Percentiles rank a stretch among this genome's conserved stretches.
Conservation (phyloP, 2,888 invertebrate species). For the Nebria brevicollis region DNA sequence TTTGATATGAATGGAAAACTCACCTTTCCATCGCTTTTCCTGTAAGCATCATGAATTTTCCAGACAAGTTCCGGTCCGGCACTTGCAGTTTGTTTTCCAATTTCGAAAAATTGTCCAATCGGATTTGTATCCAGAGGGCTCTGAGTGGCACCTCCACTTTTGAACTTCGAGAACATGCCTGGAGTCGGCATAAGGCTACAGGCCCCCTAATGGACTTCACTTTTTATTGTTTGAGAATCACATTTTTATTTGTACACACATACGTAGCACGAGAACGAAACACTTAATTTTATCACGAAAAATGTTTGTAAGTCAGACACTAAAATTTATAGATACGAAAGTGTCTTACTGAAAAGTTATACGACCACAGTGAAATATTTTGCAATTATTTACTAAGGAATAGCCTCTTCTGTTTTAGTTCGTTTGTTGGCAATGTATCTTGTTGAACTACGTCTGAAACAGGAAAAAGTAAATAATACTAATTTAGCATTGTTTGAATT, state of each 20-base stretch:
- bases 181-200: slow-evolving; percentile 58
- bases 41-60: slow-evolving; percentile 89
- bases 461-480: background rate
- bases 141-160: slow-evolving; percentile 66
- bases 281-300: too few species aligned
- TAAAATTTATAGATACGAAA: background rate
- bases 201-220: slow-evolving; percentile 14
- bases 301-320: background rate
- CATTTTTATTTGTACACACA: slow-evolving; percentile 5
- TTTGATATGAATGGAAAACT: slow-evolving; percentile 55
- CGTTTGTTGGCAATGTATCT: background rate
- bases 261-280: background rate
- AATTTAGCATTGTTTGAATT: background rate
- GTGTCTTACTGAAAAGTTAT: background rate
- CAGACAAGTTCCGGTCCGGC: slow-evolving; percentile 92
- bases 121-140: slow-evolving; percentile 79
- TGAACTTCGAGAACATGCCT: slow-evolving; percentile 81
- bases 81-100: slow-evolving; percentile 81
- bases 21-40: slow-evolving; percentile 91
- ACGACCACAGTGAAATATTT: background rate
- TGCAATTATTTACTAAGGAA: background rate
- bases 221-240: slow-evolving; percentile 1
- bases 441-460: background rate
- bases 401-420: background rate
- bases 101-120: slow-evolving; percentile 86